These are phyloP conservation scores for Mus minutoides DNA, from an alignment of 2,797 vertebrate genomes.

Conservation along the genomic window DNA sequence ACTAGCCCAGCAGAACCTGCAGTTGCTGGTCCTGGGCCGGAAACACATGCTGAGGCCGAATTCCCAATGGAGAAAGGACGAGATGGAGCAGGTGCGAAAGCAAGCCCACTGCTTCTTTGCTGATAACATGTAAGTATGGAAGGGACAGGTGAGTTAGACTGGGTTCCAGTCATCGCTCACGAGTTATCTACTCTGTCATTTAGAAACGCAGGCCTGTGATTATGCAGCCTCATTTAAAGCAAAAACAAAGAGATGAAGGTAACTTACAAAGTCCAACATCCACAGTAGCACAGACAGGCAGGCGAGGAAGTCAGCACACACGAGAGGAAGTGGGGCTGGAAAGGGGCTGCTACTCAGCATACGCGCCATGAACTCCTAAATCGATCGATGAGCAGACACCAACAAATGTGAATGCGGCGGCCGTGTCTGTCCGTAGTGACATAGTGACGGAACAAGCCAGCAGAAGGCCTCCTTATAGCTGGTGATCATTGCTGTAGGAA, in stretches of 20 bases:
- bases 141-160: conserved; percentile 10
- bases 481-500: background rate
- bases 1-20: conserved; percentile 87
- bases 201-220: background rate
- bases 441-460: background rate
- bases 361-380: background rate
- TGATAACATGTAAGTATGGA: conserved; percentile 93
- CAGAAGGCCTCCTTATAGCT: background rate
- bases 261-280: conserved; percentile 9
- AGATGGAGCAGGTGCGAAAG: conserved; percentile 91
- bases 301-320: conserved; percentile 2
- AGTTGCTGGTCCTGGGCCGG: conserved; percentile 94
- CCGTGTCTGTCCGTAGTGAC: background rate
- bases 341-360: background rate
- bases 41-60: conserved; percentile 93
- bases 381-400: background rate
- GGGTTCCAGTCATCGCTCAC: background rate
- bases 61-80: conserved; percentile 87
- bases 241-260: background rate
- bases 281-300: background rate
- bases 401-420: background rate
- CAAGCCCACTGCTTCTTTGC: conserved; percentile 97
- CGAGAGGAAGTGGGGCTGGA: background rate
- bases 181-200: background rate
- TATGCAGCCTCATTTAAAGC: background rate